phyloP scores from a whole-genome alignment of 1,140 invertebrate genomes.

The Drosophila sucinea region DNA sequence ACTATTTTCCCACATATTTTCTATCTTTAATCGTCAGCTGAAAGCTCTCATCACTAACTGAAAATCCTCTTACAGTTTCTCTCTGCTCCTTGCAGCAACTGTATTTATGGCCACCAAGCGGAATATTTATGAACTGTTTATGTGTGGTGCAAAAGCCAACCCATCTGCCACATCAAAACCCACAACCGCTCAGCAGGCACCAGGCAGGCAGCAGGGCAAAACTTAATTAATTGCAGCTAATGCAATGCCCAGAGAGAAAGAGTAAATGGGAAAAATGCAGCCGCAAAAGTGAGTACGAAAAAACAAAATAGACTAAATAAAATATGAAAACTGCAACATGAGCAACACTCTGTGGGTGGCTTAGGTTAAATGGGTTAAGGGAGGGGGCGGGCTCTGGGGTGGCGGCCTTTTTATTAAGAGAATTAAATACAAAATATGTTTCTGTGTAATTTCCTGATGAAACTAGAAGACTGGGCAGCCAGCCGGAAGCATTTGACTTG shows the following conservation, averaged over 20 bases:
- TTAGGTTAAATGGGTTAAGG: slow-evolving; percentile 1
- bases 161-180: slow-evolving; percentile 58
- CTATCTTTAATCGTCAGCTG: neutral
- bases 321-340: slow-evolving; percentile 60
- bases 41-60: slow-evolving; percentile 10
- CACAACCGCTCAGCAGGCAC: slow-evolving; percentile 4
- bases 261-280: slow-evolving; percentile 25
- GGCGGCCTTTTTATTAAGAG: slow-evolving; percentile 39
- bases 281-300: slow-evolving; percentile 48
- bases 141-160: slow-evolving; percentile 52
- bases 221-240: slow-evolving; percentile 79
- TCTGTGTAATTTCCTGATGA: slow-evolving; percentile 63
- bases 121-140: slow-evolving; percentile 75
- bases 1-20: neutral
- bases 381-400: slow-evolving; percentile 9
- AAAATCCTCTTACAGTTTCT: neutral
- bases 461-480: slow-evolving; percentile 16
- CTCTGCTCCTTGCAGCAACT: neutral
- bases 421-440: slow-evolving; percentile 77
- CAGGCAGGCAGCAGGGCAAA: slow-evolving; percentile 41
- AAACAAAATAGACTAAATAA: slow-evolving; percentile 57
- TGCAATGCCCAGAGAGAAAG: slow-evolving; percentile 51
- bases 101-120: slow-evolving; percentile 59
- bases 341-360: slow-evolving; percentile 33
- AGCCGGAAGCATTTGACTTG: slow-evolving; percentile 50